phyloP scores from a whole-genome alignment of 1,140 invertebrate genomes.

The Drosophila tani region DNA sequence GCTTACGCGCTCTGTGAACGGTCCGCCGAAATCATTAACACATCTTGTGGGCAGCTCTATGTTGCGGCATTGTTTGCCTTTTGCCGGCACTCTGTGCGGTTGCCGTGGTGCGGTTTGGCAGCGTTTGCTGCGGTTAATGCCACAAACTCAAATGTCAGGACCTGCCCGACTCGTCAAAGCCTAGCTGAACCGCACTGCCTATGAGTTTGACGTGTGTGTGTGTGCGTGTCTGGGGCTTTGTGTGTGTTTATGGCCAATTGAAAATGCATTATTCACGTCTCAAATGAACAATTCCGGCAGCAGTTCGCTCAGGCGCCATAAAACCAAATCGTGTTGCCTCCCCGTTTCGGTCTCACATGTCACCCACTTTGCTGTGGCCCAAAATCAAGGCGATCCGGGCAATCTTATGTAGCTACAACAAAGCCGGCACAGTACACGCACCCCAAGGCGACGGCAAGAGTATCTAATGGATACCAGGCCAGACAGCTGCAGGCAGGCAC shows the following conservation, averaged over 20 bases:
- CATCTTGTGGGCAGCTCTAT: constrained; percentile 17
- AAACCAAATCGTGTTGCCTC: constrained; percentile 26
- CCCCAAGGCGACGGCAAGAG: constrained; percentile 44
- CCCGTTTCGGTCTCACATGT: constrained; percentile 20
- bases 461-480: constrained; percentile 72
- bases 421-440: constrained; percentile 17
- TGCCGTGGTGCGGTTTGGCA: constrained; percentile 31
- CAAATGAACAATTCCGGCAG: constrained; percentile 43
- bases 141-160: constrained; percentile 42
- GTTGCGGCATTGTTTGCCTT: constrained; percentile 20
- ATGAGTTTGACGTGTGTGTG: constrained; percentile 6
- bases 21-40: constrained; percentile 36
- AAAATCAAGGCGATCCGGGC: constrained; percentile 28
- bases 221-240: background rate
- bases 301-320: constrained; percentile 13
- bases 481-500: constrained; percentile 45
- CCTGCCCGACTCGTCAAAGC: constrained; percentile 34
- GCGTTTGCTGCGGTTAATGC: constrained; percentile 33
- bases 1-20: constrained; percentile 17
- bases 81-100: constrained; percentile 22
- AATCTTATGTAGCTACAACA: constrained; percentile 26
- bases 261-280: constrained; percentile 51
- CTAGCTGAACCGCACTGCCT: constrained; percentile 28
- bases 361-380: constrained; percentile 42
- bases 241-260: constrained; percentile 41